Evolutionary conservation across 2,888 invertebrate species (phyloP), one percentile per base, ranked within the genome.

Genomic region (Sturmia bella): DNA sequence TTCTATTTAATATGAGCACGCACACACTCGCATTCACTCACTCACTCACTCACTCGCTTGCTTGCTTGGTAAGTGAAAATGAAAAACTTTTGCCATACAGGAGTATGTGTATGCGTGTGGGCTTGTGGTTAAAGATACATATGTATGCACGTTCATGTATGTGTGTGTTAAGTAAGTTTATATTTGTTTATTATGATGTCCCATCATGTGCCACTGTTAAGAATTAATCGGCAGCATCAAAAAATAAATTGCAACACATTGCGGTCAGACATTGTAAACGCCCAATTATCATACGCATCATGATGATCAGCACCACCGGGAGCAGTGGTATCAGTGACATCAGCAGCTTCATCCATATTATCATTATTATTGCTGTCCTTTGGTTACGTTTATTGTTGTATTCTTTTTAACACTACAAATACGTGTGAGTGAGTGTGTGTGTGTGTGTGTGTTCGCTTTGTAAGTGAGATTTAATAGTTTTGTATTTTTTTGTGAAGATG

Each of bases 231-330:
- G 61, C 61, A 78, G 43, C 70, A 78, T 82, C 78, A 82, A 82
- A 82, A 82, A 70, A 82, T 82, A 82, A 82, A 82, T 78, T 78
- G 77, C 77, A 82, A 82, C 78, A 78, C 82, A 82, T 82, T 82
- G 82, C 70, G 82, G 82, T 82, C 78, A 82, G 82, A 78, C 78
- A 75, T 75, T 72, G 74, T 78, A 75, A 82, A 82, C 78, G 69
- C 69, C 54, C 78, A 78, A 82, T 82, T 82, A 82, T 82, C 74
- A 74, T 64, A 45, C 69, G 56, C 76, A 81, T 81, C 80, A 69
- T 64, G 54, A 73, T 70, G 66, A 76, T 45, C 75, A 56, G 64
- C 43, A 68, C 54, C 61, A 61, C 50, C 19, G 59, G 73, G 21
- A 21, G 43, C 70, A 19, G 50, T 39, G 72, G 50, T 48, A 66